Base-by-base conservation (phyloP, 1,140 invertebrate species). In the Eufriesea mexicana region DNA sequence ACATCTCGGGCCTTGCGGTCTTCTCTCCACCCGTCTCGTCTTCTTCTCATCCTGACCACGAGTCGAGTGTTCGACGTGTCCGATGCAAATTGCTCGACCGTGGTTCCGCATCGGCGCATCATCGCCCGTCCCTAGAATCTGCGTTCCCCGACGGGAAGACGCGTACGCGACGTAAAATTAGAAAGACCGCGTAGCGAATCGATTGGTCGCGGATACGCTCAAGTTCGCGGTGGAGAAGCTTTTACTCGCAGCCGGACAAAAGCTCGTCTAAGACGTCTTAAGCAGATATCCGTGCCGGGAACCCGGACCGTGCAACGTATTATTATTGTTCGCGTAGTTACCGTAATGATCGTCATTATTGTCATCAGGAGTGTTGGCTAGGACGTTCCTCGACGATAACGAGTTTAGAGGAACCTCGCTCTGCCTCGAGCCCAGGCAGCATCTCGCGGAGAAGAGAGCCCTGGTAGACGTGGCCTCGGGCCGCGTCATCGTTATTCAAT, bases 401-500 rank as follows among this genome's bases (percentile, higher is more conserved):
- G 67, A 82, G 55, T 64, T 62, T 67, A 71, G 25, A 12, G 49
- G 59, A 47, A 20, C 47, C 59, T 25, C 1, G 23, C n/a, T n/a
- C n/a, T n/a, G n/a, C n/a, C n/a, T n/a, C n/a, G n/a, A n/a, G n/a
- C n/a, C n/a, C n/a, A n/a, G n/a, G n/a, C 47, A 55, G 25, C 23
- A 74, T 71, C 57, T 16, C 6, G 47, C 16, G 20, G 16, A 23
- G 49, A 64, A 72, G 42, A 78, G 42, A 47, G 16, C n/a, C 7
- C 28, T 51, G 57, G 49, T 54, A 76, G 79, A 84, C 81, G 64
- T 80, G 51, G 35, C 86, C 84, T 61, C 51, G 62, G 84, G 90
- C 83, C 80, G 51, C 74, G 86, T 90, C 88, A 89, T 91, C 90
- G 80, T 89, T 91, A 90, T 91, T 91, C 87, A 92, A 91, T 92